phyloP scores from a whole-genome alignment of 2,113 vertebrate genomes.

The Bombycilla garrulus region DNA sequence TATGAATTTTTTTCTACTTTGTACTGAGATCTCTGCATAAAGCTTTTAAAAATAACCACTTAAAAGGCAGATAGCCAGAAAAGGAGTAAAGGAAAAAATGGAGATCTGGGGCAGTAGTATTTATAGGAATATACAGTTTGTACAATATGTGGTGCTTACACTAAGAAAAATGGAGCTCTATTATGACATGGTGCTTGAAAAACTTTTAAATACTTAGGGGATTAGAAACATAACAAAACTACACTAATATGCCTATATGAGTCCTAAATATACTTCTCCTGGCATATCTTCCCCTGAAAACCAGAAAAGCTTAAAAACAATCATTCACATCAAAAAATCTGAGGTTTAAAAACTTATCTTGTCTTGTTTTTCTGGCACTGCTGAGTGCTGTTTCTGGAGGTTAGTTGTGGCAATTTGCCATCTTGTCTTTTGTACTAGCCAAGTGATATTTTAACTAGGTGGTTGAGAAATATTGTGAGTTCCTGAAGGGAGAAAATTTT shows the following conservation, averaged over 20 bases:
- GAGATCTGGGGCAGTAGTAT: neutral
- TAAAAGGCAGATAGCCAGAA: neutral
- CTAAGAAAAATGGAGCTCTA: neutral
- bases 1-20: neutral
- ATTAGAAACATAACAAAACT: neutral
- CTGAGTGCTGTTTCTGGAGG: neutral
- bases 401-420: constrained; percentile 16
- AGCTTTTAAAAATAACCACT: neutral
- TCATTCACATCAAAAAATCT: neutral
- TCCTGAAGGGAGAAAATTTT: neutral
- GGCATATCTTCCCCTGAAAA: neutral
- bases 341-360: neutral
- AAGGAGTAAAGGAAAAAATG: neutral
- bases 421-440: neutral
- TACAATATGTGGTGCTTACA: neutral
- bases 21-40: neutral
- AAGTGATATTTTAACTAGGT: constrained; percentile 53
- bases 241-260: neutral
- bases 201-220: neutral
- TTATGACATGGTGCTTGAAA: neutral
- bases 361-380: neutral
- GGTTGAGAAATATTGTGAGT: constrained; percentile 19
- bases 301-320: neutral
- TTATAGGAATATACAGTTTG: neutral
- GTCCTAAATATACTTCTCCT: neutral